Evolutionary conservation across 2,888 invertebrate genomes (phyloP), one percentile per base, ranked within the genome.

Genomic region (Rhagonycha fulva): DNA sequence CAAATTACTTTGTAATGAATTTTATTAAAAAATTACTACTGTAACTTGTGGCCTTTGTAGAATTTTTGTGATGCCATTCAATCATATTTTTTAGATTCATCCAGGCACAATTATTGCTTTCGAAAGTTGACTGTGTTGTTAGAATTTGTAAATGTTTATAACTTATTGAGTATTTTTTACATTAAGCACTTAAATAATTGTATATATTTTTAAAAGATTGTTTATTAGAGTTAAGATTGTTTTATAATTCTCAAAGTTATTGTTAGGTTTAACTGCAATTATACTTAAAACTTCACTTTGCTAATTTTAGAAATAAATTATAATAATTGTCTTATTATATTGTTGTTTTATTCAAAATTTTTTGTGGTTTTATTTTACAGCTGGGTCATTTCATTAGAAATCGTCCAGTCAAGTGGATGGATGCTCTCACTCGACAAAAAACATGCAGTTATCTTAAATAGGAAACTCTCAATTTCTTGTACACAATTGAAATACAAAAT

Each of bases 21-120:
- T 62, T 62, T 23, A 62, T 19, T 62, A 62, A 23, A 62, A 62
- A 12, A 62, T 30, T 30, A 26, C 14, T 68, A 30, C 30, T 12
- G 23, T 72, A 72, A 74, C 62, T 66, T 68, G 74, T 74, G 69
- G 72, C 74, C 74, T 74, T 74, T 32, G 32, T 69, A 62, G 62
- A 62, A 62, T 68, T 73, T 73, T 73, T 47, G 47, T 47, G 47
- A 47, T 47, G 47, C 47, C 47, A n/a, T 47, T n/a, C n/a, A 47
- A 47, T 47, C 2, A n/a, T 47, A 47, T 47, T 47, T 32, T 47
- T 47, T 47, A 47, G 47, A 47, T 47, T n/a, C 47, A n/a, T 47
- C n/a, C n/a, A 3, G 47, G 47, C 47, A n/a, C 47, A 47, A 47
- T 47, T n/a, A 47, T 47, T 47, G n/a, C 47, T 47, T 47, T 47